Percentiles rank a stretch among this genome's conserved stretches.
These are phyloP conservation scores for Pandion haliaetus DNA, from an alignment of 2,113 vertebrate species.

Conservation along the genomic window DNA sequence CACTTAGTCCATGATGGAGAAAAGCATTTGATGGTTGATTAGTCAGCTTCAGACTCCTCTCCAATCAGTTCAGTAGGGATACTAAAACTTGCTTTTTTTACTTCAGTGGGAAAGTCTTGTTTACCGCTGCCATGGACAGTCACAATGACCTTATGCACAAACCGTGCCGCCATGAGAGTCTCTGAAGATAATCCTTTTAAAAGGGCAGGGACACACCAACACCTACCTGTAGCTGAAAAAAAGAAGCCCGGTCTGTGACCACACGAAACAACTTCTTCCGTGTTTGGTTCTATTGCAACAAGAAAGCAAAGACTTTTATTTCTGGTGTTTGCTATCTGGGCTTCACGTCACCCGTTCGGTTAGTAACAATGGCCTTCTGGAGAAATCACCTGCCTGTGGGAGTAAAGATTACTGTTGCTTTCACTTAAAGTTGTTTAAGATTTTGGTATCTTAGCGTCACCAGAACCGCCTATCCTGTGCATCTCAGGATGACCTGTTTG, in stretches of 20 bases:
- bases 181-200: not conserved
- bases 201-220: not conserved
- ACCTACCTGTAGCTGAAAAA: not conserved
- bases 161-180: accelerated
- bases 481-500: not conserved
- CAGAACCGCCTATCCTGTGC: not conserved
- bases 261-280: not conserved
- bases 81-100: not conserved
- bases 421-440: not conserved
- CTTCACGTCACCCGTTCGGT: not conserved
- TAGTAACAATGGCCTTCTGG: not conserved
- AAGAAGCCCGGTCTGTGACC: not conserved
- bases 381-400: not conserved
- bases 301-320: not conserved
- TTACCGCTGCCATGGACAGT: not conserved
- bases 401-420: not conserved
- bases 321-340: not conserved
- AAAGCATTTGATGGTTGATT: not conserved
- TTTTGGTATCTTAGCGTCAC: not conserved
- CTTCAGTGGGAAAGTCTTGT: not conserved
- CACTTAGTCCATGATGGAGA: not conserved
- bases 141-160: not conserved
- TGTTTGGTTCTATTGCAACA: not conserved
- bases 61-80: not conserved
- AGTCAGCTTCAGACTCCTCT: not conserved